Conservation (phyloP, 1,140 invertebrate genomes). For the Nephila pilipes region DNA sequence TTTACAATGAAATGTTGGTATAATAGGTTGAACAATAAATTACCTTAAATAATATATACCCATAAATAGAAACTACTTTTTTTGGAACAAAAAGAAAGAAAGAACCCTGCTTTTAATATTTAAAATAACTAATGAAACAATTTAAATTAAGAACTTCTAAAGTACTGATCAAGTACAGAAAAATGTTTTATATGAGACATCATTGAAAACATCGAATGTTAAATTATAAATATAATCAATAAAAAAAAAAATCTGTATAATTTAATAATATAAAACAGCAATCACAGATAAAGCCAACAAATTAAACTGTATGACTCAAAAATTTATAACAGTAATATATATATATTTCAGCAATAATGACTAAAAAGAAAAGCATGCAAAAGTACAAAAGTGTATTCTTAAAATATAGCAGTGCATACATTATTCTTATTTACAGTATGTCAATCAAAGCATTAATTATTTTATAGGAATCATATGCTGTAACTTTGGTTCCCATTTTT, state of each 20-base stretch:
- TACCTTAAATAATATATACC: no score
- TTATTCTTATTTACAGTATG: background rate
- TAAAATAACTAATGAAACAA: no score
- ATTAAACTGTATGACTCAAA: background rate
- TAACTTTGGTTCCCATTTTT: no score
- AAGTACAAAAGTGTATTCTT: slow-evolving; percentile 20
- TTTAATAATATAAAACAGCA: background rate
- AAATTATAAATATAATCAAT: background rate
- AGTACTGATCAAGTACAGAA: no score
- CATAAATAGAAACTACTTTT: no score
- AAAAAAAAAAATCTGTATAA: background rate
- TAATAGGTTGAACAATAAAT: no score
- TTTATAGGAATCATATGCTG: no score
- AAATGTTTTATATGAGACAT: background rate
- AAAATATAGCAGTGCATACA: slow-evolving; percentile 19
- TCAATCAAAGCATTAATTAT: background rate
- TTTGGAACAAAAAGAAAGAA: no score
- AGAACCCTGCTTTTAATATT: no score
- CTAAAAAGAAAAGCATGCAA: background rate
- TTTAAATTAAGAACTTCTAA: no score
- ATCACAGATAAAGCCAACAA: background rate
- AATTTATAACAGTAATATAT: background rate
- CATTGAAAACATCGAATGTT: background rate
- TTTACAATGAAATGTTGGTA: no score
- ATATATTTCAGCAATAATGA: background rate